Base-by-base conservation (phyloP, 2,797 vertebrate species). In the Stomatorhinus walkeri region DNA sequence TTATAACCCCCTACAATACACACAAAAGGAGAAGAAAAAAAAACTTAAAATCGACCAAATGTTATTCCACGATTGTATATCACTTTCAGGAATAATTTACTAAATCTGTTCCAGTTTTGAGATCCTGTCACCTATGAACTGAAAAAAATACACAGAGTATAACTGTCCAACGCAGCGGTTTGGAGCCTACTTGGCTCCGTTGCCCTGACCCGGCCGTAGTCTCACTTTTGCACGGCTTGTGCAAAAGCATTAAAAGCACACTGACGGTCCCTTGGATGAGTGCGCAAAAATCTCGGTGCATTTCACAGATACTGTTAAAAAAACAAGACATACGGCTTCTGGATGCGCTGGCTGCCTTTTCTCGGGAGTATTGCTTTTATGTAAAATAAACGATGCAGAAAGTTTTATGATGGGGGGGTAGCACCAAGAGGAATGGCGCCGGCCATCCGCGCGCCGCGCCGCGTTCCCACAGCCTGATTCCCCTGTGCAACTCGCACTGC, bases 381-480 rank as follows among this genome's bases (percentile, higher is more conserved):
- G 52, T 49, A 86, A 81, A 88, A 52, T 85, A 52, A 90, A 76
- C 68, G 83, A 85, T 85, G 87, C 52, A 52, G 81, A 89, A 87
- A 72, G 32, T 87, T 79, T 68, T 40, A 84, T 64, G 89, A 92
- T 90, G 92, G n/a, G 4, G 1, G 16, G 59, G 86, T 87, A 90
- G 48, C 91, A 92, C 90, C 92, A 94, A 93, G 89, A 92, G 89
- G 93, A 95, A 93, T 92, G 94, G 24, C 49, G 84, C 90, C 88
- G 43, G 79, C n/a, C 59, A 48, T 43, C 43, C 81, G 28, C 59
- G 72, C 43, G 48, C 28, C 59, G 72, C 43, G 48, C 28, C 49
- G 2, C 36, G 52, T 90, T 90, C 88, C 90, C 90, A 90, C 89
- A 90, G 48, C 89, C 64, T 3, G 43, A 40, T 56, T 88, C 88